phyloP scores from a whole-genome alignment of 2,113 vertebrate genomes.

The Gambusia affinis region DNA sequence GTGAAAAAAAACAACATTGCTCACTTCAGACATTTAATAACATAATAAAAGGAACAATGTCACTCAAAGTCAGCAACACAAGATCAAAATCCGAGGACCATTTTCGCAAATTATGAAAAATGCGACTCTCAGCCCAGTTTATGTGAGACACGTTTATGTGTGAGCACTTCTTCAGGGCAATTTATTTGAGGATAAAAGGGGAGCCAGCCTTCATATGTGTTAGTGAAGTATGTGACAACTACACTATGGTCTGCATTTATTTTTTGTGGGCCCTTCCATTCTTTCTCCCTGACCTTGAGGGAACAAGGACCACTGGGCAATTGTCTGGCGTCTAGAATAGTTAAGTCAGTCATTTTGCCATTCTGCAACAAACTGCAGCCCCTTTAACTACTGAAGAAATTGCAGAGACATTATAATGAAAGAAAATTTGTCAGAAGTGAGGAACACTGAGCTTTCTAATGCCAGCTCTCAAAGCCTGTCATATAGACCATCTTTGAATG shows the following conservation, averaged over 20 bases:
- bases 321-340: conserved; percentile 73
- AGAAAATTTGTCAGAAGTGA: conserved; percentile 75
- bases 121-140: conserved; percentile 55
- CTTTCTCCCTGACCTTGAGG: conserved; percentile 71
- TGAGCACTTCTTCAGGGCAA: conserved; percentile 70
- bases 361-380: conserved; percentile 54
- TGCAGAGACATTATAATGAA: conserved; percentile 71
- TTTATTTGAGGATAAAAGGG: conserved; percentile 75
- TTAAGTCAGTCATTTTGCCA: conserved; percentile 73
- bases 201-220: conserved; percentile 67
- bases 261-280: conserved; percentile 71
- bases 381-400: conserved; percentile 65
- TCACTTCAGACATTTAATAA: conserved; percentile 40
- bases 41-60: conserved; percentile 54
- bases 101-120: conserved; percentile 73
- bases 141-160: conserved; percentile 68
- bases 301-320: conserved; percentile 62
- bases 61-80: conserved; percentile 64
- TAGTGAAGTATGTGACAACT: conserved; percentile 71
- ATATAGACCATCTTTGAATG: conserved; percentile 68
- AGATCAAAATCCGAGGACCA: conserved; percentile 56
- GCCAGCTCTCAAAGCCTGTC: conserved; percentile 66
- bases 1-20: not conserved
- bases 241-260: conserved; percentile 75
- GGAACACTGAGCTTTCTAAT: conserved; percentile 68